A percentile compares a stretch with the other conserved stretches of the same genome.
These are phyloP conservation scores for Diglossa cyanea DNA, from an alignment of 2,797 vertebrate genomes.

Conservation along the genomic window DNA sequence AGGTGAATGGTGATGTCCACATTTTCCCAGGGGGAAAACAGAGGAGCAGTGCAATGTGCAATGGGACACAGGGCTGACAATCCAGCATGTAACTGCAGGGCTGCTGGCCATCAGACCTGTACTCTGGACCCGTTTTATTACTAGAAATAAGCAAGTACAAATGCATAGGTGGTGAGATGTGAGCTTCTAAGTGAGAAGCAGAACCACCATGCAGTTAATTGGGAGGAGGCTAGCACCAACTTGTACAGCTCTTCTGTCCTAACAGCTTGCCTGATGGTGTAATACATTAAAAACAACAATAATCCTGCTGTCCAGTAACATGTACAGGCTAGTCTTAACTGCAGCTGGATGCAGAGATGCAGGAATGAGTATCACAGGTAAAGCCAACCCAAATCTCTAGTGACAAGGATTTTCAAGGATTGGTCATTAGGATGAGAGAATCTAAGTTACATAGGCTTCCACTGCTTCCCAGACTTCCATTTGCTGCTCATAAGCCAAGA, in stretches of 20 bases:
- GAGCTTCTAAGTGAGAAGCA: conserved; percentile 5
- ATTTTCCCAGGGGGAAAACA: not conserved
- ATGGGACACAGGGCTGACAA: not conserved
- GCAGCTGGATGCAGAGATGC: not conserved
- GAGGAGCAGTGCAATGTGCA: not conserved
- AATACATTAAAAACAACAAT: conserved; percentile 28
- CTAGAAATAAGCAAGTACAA: not conserved
- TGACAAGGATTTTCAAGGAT: not conserved
- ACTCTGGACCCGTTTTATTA: not conserved
- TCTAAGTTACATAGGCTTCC: not conserved
- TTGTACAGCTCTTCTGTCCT: conserved; percentile 39
- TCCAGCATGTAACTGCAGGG: not conserved
- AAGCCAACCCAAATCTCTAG: not conserved
- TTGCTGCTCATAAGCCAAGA: not conserved
- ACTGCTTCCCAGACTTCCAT: not conserved
- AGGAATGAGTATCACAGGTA: not conserved
- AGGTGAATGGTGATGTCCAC: not conserved
- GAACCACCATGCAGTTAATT: conserved; percentile 14
- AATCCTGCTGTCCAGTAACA: conserved; percentile 30
- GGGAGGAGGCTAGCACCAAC: conserved; percentile 47
- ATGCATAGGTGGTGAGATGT: not conserved
- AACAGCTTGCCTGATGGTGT: conserved; percentile 52
- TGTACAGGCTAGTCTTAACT: conserved; percentile 34
- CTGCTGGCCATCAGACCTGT: not conserved
- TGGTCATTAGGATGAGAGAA: not conserved